Conservation (phyloP, 2,888 invertebrate genomes). For the Ashinkailepas kermadecensis region DNA sequence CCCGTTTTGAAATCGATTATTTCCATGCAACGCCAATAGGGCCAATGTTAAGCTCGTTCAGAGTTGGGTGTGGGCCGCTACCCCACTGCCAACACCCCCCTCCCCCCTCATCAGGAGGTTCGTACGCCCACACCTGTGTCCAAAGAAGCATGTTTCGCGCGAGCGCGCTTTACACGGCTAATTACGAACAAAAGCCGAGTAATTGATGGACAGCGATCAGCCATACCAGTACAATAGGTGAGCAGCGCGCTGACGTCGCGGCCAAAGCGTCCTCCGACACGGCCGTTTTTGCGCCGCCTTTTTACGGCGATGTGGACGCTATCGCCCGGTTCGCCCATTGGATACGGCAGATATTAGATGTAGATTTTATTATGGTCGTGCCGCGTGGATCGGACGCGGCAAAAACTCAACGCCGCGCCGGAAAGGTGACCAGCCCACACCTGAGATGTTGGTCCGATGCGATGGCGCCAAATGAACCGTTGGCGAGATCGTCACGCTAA, state of each 20-base stretch:
- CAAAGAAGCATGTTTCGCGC: too few relatives aligned
- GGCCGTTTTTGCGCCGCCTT: background rate
- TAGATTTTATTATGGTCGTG: background rate
- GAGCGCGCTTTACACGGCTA: too few relatives aligned
- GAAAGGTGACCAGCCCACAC: background rate
- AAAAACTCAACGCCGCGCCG: background rate
- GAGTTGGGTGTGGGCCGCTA: too few relatives aligned
- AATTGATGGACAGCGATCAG: too few relatives aligned
- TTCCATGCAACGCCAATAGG: too few relatives aligned
- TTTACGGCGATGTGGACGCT: background rate
- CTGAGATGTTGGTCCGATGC: background rate
- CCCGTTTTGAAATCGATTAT: too few relatives aligned
- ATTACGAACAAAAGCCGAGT: too few relatives aligned
- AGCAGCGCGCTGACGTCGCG: background rate
- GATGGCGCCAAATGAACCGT: background rate
- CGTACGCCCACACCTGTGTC: too few relatives aligned
- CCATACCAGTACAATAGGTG: background rate
- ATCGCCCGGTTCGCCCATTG: background rate
- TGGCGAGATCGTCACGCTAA: background rate
- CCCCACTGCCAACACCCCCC: too few relatives aligned
- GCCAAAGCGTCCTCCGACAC: background rate
- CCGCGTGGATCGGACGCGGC: background rate
- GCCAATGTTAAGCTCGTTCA: too few relatives aligned
- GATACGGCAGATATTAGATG: slow-evolving; percentile 10
- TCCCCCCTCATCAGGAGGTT: too few relatives aligned